phyloP scores from a whole-genome alignment of 2,113 vertebrate species.

The Pachyramphus minor region DNA sequence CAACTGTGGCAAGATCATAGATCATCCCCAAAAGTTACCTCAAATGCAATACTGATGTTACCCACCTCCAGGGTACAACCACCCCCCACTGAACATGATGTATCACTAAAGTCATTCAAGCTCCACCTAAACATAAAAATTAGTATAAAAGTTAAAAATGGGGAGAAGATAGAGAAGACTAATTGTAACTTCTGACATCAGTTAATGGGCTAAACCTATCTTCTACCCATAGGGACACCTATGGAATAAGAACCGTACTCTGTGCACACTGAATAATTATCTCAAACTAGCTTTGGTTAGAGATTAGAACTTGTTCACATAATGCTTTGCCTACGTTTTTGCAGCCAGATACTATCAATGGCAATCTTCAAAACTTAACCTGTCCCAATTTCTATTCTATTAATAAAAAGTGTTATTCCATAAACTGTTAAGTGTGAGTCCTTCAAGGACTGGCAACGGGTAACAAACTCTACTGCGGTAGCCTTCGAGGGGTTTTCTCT shows the following conservation, averaged over 20 bases:
- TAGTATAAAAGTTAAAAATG: not conserved
- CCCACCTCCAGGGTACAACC: not conserved
- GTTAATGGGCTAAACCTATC: too few relatives aligned
- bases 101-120: not conserved
- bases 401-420: not conserved
- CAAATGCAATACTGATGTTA: not conserved
- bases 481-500: fast-evolving
- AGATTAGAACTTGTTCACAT: not conserved
- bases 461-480: too few relatives aligned
- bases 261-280: not conserved
- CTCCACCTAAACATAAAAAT: not conserved
- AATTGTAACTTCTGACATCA: not conserved
- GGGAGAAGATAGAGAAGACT: not conserved
- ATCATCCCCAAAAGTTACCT: not conserved
- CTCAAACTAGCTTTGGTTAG: not conserved
- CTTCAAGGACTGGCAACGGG: not conserved
- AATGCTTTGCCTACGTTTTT: not conserved
- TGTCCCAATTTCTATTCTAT: not conserved
- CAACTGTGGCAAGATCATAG: not conserved
- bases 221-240: fast-evolving
- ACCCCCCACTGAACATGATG: not conserved
- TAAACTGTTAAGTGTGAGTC: not conserved
- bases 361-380: not conserved
- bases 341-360: not conserved
- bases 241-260: not conserved